Percentiles rank a stretch among this genome's conserved stretches.
These are phyloP conservation scores for Ectobius pallidus DNA, from an alignment of 2,888 invertebrate genomes.

Conservation along the genomic window DNA sequence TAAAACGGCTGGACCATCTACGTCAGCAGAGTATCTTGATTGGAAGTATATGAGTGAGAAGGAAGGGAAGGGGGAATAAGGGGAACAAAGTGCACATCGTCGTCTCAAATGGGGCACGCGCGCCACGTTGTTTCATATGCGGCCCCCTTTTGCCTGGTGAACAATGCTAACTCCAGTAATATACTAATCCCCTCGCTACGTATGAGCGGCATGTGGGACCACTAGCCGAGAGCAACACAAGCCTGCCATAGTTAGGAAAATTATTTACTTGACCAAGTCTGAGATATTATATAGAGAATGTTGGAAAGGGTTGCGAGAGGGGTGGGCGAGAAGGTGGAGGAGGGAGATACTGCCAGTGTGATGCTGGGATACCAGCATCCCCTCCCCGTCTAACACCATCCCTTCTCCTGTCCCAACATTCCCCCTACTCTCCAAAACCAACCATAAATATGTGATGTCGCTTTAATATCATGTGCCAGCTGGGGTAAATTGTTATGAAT, in stretches of 20 bases:
- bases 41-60: too few relatives aligned
- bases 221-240: neutral
- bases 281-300: conserved; percentile 36
- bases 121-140: neutral
- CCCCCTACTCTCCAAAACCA: conserved; percentile 50
- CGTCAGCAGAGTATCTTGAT: too few relatives aligned
- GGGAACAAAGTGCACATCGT: too few relatives aligned
- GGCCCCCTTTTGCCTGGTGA: conserved; percentile 8
- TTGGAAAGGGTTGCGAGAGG: neutral
- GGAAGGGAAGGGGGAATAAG: too few relatives aligned
- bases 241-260: conserved; percentile 41
- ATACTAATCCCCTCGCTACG: conserved; percentile 42
- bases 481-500: conserved; percentile 59
- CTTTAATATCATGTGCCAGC: conserved; percentile 59
- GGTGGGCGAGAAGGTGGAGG: neutral
- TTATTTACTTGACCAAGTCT: conserved; percentile 42
- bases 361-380: conserved; percentile 6
- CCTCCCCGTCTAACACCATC: conserved; percentile 19
- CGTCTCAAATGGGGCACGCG: neutral
- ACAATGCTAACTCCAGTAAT: conserved; percentile 41
- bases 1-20: too few relatives aligned
- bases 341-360: neutral
- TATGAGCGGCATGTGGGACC: conserved; percentile 38
- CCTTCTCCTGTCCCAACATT: conserved; percentile 12
- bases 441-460: conserved; percentile 58